Base-by-base conservation (phyloP, 2,113 vertebrate species). In the Pampusana beccarii region DNA sequence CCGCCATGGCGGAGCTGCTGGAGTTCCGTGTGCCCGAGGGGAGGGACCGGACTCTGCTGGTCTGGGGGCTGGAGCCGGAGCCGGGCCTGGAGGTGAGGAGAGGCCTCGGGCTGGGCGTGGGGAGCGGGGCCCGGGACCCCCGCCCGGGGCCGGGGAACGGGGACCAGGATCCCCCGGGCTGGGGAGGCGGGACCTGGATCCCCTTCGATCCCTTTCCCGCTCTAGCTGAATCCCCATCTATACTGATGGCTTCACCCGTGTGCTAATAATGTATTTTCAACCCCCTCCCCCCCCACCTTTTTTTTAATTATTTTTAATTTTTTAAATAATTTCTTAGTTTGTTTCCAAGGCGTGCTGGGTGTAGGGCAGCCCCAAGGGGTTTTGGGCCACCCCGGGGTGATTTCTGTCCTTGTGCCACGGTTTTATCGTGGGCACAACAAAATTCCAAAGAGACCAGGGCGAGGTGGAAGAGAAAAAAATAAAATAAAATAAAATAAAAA, bases 331-430 rank as follows among this genome's bases (percentile, higher is more conserved):
- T 26, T 58, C 21, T 44, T 58, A 13, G 21, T 10, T 29, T 53
- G 16, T 16, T n/a, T 31, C 31, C n/a, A 28, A 29, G 51, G 34
- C 24, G 2, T 7, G 5, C 20, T 44, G 60, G 61, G 56, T 1
- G 1, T 28, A 10, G 60, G 53, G 50, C 33, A 26, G 1, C 24
- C 46, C 57, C 1, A 1, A 36, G 25, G n/a, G n/a, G n/a, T 8
- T 29, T 29, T 50, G 3, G 67, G 60, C 42, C 36, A 16, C 42
- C 60, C 1, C 54, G 4, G 50, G 31, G 33, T 48, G 69, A 26
- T 48, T 36, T 23, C 48, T n/a, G 61, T 21, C 61, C 53, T 10
- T 1, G 13, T 12, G 21, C 28, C 17, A 3, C 4, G 0, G n/a
- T 28, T 66, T 33, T 14, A 15, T 9, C 21, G 17, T 40, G 26